Conservation (phyloP, 1,140 invertebrate species). For the Drosophila pandora region DNA sequence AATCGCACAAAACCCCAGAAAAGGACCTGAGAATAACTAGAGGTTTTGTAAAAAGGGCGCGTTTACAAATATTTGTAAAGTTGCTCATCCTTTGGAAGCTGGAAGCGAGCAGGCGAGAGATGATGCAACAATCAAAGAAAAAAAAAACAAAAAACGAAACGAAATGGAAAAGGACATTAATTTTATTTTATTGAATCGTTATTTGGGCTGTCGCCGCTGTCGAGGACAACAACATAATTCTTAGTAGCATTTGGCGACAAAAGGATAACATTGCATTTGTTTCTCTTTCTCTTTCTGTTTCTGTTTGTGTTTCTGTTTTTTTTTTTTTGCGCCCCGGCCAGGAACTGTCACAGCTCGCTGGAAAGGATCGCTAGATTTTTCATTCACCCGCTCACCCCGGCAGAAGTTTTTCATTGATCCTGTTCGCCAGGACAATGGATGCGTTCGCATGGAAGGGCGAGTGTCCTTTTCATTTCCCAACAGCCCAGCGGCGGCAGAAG, state of each 20-base stretch:
- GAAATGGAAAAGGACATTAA: conserved; percentile 51
- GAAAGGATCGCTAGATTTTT: conserved; percentile 49
- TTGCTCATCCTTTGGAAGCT: conserved; percentile 35
- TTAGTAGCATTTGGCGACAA: conserved; percentile 62
- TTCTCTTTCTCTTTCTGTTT: conserved; percentile 4
- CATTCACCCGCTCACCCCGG: conserved; percentile 33
- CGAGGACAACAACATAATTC: conserved; percentile 60
- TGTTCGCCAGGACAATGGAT: conserved; percentile 44
- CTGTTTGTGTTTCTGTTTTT: background rate
- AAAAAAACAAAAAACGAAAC: background rate
- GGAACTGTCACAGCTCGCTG: conserved; percentile 48
- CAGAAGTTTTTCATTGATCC: conserved; percentile 48
- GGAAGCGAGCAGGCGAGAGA: conserved; percentile 13
- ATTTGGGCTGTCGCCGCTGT: conserved; percentile 32
- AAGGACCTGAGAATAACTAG: background rate
- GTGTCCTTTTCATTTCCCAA: conserved; percentile 25
- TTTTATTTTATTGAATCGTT: conserved; percentile 48
- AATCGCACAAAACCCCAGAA: background rate
- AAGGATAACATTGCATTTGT: conserved; percentile 66
- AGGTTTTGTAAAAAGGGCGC: conserved; percentile 52
- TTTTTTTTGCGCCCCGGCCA: conserved; percentile 30
- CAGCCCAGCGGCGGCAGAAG: background rate
- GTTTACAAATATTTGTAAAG: conserved; percentile 66
- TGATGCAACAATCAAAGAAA: background rate
- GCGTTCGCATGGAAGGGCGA: conserved; percentile 51